Base-by-base conservation (phyloP, 1,140 invertebrate genomes). In the Aplysia californica region DNA sequence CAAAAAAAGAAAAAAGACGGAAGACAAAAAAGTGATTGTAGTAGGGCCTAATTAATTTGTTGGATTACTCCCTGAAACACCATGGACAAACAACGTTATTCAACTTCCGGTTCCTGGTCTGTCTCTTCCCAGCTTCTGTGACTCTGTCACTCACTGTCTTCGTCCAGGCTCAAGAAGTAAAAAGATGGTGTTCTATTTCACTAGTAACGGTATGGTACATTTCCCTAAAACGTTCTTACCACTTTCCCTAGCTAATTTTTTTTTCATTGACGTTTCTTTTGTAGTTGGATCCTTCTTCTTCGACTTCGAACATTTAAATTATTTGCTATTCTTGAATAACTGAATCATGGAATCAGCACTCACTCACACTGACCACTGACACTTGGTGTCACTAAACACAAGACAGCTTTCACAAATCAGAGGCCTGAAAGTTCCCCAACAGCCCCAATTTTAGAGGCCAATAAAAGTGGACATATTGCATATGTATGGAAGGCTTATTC, bases 101-200 rank as follows among this genome's bases (percentile, higher is more conserved):
- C 36, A 66, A 66, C 33, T 36, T 66, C 64, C 64, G 64, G 3
- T 66, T 66, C 23, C 23, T 15, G 33, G n/a, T n/a, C n/a, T n/a
- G n/a, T n/a, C n/a, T n/a, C n/a, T n/a, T n/a, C n/a, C n/a, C n/a
- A n/a, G n/a, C n/a, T n/a, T n/a, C n/a, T n/a, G n/a, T n/a, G n/a
- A n/a, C n/a, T n/a, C n/a, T 18, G 35, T 10, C 3, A 2, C 20
- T 36, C 15, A 2, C 21, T 66, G 35, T 38, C 1, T 38, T 20
- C 35, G 23, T 15, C 15, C 15, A 3, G 26, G 1, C 10, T 2
- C 6, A 23, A 66, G 36, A 66, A 66, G 35, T 66, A 2, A 6
- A 2, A 66, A 66, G 31, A 66, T 66, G 64, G 64, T 66, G 23
- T 66, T 66, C 15, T 66, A 38, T 66, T 66, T 66, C 23, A 66